These are phyloP conservation scores for Dicerorhinus sumatrensis DNA, from an alignment of 2,113 vertebrate genomes.

Conservation along the genomic window DNA sequence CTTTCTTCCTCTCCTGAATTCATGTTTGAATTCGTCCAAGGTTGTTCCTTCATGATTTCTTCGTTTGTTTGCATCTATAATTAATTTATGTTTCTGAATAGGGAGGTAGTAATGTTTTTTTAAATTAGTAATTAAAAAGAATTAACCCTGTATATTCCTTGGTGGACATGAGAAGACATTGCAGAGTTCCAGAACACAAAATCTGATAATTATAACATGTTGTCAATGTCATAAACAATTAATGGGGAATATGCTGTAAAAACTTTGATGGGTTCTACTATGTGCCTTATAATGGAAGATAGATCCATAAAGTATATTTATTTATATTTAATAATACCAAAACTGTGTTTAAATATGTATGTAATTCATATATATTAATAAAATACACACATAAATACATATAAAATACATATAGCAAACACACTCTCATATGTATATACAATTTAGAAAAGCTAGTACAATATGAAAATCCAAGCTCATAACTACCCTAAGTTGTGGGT, in stretches of 20 bases:
- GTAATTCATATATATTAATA: background rate
- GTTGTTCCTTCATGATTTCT: background rate
- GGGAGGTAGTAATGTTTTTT: background rate
- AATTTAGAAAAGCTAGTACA: conserved; percentile 2
- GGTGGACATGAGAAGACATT: background rate
- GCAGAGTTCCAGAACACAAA: background rate
- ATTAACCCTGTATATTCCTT: background rate
- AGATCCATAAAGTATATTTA: background rate
- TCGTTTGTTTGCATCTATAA: background rate
- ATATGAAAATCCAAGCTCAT: background rate
- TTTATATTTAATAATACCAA: background rate
- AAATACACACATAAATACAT: background rate
- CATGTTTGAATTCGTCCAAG: background rate
- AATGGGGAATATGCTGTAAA: background rate
- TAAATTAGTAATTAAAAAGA: background rate
- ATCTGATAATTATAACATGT: background rate
- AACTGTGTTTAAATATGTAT: background rate
- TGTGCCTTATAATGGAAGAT: background rate
- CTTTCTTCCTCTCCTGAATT: background rate
- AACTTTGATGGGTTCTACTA: background rate
- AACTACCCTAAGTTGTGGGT: background rate
- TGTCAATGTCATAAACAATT: background rate
- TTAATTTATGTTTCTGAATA: background rate
- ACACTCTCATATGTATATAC: background rate
- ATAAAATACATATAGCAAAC: background rate